These are phyloP conservation scores for Notoglanidium macrostoma DNA, from an alignment of 2,797 vertebrate genomes.

Conservation along the genomic window DNA sequence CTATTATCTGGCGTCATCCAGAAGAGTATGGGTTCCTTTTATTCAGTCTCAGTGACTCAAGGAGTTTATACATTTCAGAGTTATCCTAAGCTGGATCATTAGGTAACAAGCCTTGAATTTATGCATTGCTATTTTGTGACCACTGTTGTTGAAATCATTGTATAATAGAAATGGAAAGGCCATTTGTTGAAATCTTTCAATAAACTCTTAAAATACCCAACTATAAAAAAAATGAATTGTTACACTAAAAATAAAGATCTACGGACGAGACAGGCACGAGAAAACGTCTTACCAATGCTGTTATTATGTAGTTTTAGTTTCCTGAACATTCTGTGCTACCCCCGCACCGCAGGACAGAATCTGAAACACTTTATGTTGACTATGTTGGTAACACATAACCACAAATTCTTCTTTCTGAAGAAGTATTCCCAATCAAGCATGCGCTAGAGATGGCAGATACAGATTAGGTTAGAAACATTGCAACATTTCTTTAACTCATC, in stretches of 20 bases:
- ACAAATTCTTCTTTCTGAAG: slow-evolving; percentile 20
- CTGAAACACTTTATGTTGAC: slow-evolving; percentile 21
- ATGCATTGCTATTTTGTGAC: neutral
- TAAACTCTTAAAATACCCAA: neutral
- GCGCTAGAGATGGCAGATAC: neutral
- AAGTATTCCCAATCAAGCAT: slow-evolving; percentile 10
- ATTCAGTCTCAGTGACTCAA: neutral
- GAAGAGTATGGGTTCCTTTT: too few relatives aligned
- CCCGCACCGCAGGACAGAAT: slow-evolving; percentile 2
- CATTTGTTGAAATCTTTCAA: neutral
- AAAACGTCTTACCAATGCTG: slow-evolving; percentile 5
- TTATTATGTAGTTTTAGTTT: slow-evolving; percentile 20
- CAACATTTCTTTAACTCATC: neutral
- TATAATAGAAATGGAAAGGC: neutral
- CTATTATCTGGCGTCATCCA: neutral
- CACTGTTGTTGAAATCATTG: neutral
- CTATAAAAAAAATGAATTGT: neutral
- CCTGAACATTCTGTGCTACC: slow-evolving; percentile 21
- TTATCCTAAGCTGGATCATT: neutral
- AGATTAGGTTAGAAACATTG: neutral
- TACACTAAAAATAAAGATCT: slow-evolving; percentile 10
- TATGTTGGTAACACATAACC: slow-evolving; percentile 13
- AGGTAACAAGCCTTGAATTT: neutral
- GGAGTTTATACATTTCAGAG: neutral
- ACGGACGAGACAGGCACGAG: neutral